Percentiles rank a stretch among this genome's conserved stretches.
phyloP scores from a whole-genome alignment of 1,140 invertebrate species.

The Glossosoma conforme region DNA sequence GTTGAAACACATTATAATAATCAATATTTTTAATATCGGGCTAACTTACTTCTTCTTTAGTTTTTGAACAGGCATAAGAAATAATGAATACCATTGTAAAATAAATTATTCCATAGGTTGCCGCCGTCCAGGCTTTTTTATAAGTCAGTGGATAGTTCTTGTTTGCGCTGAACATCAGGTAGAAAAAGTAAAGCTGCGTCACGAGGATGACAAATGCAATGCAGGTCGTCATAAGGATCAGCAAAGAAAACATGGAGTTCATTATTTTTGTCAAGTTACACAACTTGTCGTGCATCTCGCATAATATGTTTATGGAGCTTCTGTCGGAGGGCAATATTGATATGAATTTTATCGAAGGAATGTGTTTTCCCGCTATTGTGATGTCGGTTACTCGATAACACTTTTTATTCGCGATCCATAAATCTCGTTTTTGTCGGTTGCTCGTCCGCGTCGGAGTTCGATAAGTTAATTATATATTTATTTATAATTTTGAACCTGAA shows the following conservation, averaged over 20 bases:
- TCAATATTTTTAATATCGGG: too few relatives aligned
- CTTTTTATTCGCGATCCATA: neutral
- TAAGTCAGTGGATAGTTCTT: constrained; percentile 2
- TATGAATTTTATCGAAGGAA: neutral
- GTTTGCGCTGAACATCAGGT: constrained; percentile 19
- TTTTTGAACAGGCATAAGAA: constrained; percentile 15
- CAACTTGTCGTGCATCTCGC: constrained; percentile 23
- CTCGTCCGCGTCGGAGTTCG: neutral
- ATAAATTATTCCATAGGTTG: constrained; percentile 4
- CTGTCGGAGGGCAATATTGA: neutral
- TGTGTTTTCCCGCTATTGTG: constrained; percentile 2
- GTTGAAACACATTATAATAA: too few relatives aligned
- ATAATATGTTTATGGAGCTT: constrained; percentile 5
- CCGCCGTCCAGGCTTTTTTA: constrained; percentile 10
- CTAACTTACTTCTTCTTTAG: constrained; percentile 8
- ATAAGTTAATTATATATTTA: constrained; percentile 7
- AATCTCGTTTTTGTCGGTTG: too few relatives aligned
- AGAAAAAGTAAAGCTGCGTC: constrained; percentile 24
- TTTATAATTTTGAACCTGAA: constrained; percentile 16
- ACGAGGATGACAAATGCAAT: constrained; percentile 22
- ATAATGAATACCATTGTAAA: constrained; percentile 5
- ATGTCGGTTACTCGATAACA: neutral
- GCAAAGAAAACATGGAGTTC: constrained; percentile 19
- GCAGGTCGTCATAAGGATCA: constrained; percentile 17
- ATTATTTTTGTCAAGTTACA: constrained; percentile 15